A percentile compares a stretch with the other conserved stretches of the same genome.
Conservation (phyloP, 2,888 invertebrate genomes). For the Dorcus parallelipipedus region DNA sequence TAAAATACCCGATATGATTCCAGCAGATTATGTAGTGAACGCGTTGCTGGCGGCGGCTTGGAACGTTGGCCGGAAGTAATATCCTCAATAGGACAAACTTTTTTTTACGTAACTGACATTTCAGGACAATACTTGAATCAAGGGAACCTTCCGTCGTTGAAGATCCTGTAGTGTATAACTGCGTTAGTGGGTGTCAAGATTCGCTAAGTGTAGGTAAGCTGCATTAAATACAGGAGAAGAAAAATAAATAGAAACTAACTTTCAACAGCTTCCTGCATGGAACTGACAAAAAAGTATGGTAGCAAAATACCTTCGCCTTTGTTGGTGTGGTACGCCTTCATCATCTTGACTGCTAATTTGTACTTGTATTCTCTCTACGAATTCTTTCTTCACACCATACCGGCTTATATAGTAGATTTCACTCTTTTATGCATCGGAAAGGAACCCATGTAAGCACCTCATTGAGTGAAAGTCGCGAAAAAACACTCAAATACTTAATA, state of each 20-base stretch:
- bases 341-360: conserved; percentile 59
- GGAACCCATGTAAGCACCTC: conserved; percentile 55
- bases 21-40: conserved; percentile 79
- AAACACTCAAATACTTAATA: not conserved
- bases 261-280: not conserved
- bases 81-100: conserved; percentile 23
- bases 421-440: conserved; percentile 56
- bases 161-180: conserved; percentile 70
- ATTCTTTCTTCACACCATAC: conserved; percentile 64
- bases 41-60: conserved; percentile 75
- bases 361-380: conserved; percentile 57
- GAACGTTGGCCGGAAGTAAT: conserved; percentile 54
- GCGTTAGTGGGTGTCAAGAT: conserved; percentile 77
- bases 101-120: too few relatives aligned
- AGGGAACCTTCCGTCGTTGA: too few relatives aligned
- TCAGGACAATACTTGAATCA: too few relatives aligned
- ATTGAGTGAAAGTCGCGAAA: not conserved
- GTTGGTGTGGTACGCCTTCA: conserved; percentile 62
- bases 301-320: conserved; percentile 51
- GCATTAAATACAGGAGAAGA: not conserved
- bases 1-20: conserved; percentile 68
- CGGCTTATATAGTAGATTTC: conserved; percentile 61
- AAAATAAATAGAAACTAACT: not conserved
- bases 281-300: too few relatives aligned
- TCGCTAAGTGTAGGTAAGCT: conserved; percentile 73